Evolutionary conservation across 2,888 invertebrate species (phyloP).

Genomic region (Quadroppia sp.): DNA sequence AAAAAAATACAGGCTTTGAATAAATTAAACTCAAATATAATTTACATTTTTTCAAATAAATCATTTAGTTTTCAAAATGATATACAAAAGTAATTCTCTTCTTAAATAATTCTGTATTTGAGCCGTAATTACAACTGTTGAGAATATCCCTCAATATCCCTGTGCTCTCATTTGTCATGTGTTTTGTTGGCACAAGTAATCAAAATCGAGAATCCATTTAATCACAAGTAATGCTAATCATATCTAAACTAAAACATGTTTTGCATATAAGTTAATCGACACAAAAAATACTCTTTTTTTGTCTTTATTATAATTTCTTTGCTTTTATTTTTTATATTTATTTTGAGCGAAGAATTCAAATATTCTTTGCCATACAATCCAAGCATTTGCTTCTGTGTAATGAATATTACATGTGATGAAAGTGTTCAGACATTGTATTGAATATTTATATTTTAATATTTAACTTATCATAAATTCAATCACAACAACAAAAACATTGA

Average conservation of each 20-base stretch:
- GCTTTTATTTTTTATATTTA: too few species aligned
- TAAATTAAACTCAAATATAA: constrained; percentile 6
- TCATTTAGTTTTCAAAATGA: not conserved
- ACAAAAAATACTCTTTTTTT: not conserved
- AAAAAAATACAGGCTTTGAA: not conserved
- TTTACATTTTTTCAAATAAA: not conserved
- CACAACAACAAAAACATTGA: not conserved
- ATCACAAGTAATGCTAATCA: constrained; percentile 6
- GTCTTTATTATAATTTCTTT: too few species aligned
- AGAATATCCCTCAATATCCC: not conserved
- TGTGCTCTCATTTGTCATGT: constrained; percentile 27
- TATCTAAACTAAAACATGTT: not conserved
- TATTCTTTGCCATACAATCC: too few species aligned
- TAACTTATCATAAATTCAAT: not conserved
- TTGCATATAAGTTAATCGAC: constrained; percentile 29
- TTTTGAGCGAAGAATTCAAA: too few species aligned
- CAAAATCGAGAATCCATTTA: not conserved
- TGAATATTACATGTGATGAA: too few species aligned
- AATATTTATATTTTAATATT: constrained; percentile 1
- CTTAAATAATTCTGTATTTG: not conserved
- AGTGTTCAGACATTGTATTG: not conserved
- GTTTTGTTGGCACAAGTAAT: not conserved
- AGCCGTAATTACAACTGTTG: constrained; percentile 16
- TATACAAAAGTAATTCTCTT: not conserved
- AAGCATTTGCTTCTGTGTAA: too few species aligned